Evolutionary conservation across 35 echinoderm and acorn worm genomes (phyloP).

Genomic region (Apostichopus japonicus): DNA sequence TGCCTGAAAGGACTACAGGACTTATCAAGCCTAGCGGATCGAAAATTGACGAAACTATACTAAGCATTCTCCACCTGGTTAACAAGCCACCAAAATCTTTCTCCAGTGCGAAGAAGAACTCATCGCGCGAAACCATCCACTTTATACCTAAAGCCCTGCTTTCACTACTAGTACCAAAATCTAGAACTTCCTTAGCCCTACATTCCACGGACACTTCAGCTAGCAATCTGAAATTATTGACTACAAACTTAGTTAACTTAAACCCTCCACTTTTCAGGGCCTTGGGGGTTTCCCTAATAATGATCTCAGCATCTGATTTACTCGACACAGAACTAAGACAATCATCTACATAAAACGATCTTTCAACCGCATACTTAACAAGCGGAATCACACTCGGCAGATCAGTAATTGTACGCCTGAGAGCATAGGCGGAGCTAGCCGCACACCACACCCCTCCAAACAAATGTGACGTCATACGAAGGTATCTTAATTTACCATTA

Average conservation of each 20-base stretch:
- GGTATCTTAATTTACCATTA: too few species aligned
- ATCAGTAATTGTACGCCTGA: not conserved
- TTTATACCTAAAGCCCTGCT: constrained; percentile 39
- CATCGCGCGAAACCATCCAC: constrained; percentile 26
- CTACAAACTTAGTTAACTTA: constrained; percentile 63
- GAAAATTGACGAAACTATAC: constrained; percentile 66
- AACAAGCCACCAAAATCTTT: not conserved
- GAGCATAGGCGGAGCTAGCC: constrained; percentile 15
- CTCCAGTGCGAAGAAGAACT: constrained; percentile 43
- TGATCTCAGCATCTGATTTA: not conserved
- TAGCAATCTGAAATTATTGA: constrained; percentile 29
- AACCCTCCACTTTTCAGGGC: constrained; percentile 41
- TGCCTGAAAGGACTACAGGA: constrained; percentile 50
- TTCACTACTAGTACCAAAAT: constrained; percentile 17
- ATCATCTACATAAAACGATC: constrained; percentile 45
- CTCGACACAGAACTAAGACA: not conserved
- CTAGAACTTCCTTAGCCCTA: constrained; percentile 45
- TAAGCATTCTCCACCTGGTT: constrained; percentile 66
- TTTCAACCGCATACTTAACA: not conserved
- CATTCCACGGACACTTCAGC: not conserved
- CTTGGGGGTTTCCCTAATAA: constrained; percentile 48
- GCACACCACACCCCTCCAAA: constrained; percentile 34
- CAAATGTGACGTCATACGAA: constrained; percentile 24
- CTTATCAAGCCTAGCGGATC: constrained; percentile 64
- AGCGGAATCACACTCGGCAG: not conserved